Evolutionary conservation across 1,140 invertebrate species (phyloP), one percentile per base, ranked within the genome.

Genomic region (Drosophila ironensis): DNA sequence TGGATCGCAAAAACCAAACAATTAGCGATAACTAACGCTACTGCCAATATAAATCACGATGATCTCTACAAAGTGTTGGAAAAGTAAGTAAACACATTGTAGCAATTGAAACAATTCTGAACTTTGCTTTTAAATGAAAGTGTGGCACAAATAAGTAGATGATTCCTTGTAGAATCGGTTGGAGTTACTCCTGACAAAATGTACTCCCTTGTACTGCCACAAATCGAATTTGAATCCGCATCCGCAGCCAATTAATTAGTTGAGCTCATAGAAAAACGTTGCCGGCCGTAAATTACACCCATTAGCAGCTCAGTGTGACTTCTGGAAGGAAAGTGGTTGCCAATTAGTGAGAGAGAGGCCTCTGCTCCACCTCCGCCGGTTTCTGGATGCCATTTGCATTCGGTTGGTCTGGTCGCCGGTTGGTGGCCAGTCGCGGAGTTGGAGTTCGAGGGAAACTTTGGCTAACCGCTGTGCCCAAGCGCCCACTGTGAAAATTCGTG

Each of bases 301-400:
- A 86, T 86, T 86, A 86, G 81, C 67, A 63, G 48, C 80, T 61
- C 80, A 86, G 80, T 86, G 74, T 80, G 80, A 75, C 60, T 80
- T 86, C 80, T 68, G 40, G 52, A 69, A 33, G 70, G 72, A 80
- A 84, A 86, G 80, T 86, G 74, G 40, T 48, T 81, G 56, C 75
- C 80, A 87, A 86, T 86, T 86, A 86, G 71, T 69, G 70, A 44
- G 64, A 68, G 70, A 44, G 64, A 68, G 35, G 54, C 72, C 51
- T 54, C 54, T 63, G 48, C 41, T 47, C 45, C 52, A 48, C 60
- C 60, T 48, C 52, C 41, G 17, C 40, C 38, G 40, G n/a, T 9
- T 41, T 28, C 25, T 19, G 30, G 27, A 24, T 61, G 11, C 30
- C 59, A 80, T 81, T 74, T 80, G 72, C 80, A 84, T 81, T 71